Conservation (phyloP, 2,888 invertebrate species). For the Eristalis intricaria region DNA sequence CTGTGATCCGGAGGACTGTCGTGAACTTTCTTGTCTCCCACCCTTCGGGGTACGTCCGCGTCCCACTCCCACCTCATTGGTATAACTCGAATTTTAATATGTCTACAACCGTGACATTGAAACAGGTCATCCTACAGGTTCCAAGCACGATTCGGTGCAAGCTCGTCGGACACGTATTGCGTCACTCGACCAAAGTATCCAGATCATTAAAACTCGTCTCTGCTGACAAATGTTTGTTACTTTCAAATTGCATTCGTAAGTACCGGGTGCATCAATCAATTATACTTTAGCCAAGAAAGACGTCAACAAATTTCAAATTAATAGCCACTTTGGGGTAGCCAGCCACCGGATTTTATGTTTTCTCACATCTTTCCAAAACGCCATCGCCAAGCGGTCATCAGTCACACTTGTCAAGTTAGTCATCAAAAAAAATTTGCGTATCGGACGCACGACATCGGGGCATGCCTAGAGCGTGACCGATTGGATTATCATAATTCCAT, state of each 20-base stretch:
- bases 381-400: neutral
- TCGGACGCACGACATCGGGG: neutral
- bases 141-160: neutral
- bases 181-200: constrained; percentile 24
- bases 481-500: constrained; percentile 9
- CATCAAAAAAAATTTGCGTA: neutral
- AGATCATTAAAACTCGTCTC: constrained; percentile 5
- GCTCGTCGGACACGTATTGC: constrained; percentile 8
- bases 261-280: neutral
- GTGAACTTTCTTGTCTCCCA: neutral
- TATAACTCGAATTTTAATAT: neutral
- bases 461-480: neutral
- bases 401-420: neutral
- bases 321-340: neutral
- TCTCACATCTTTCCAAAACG: too few relatives aligned
- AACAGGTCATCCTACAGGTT: constrained; percentile 4
- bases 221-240: neutral
- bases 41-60: neutral
- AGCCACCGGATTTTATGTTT: neutral
- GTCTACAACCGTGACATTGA: constrained; percentile 17
- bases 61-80: neutral
- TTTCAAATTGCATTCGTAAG: constrained; percentile 14
- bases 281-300: neutral
- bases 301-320: neutral
- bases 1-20: neutral